These are phyloP conservation scores for Zele albiditarsus DNA, from an alignment of 2,888 invertebrate species.

Conservation along the genomic window DNA sequence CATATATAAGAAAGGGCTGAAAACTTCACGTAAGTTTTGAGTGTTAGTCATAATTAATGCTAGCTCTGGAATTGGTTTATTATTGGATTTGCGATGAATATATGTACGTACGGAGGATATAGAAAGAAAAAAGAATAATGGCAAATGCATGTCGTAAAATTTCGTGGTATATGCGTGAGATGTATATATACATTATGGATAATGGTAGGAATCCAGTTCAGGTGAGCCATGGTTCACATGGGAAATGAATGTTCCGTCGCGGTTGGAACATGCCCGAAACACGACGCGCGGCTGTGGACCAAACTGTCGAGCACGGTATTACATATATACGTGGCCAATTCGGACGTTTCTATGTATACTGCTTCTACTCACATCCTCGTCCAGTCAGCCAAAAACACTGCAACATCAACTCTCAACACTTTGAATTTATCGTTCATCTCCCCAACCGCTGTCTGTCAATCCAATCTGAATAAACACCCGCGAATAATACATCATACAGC, in stretches of 20 bases:
- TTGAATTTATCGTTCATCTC: not conserved
- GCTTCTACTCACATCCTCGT: not conserved
- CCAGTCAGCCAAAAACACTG: not conserved
- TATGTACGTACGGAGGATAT: conserved; percentile 42
- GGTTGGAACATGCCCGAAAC: conserved; percentile 62
- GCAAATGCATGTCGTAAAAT: conserved; percentile 31
- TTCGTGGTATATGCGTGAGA: conserved; percentile 36
- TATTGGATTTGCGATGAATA: too few species aligned
- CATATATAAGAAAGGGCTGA: too few species aligned
- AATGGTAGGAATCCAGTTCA: conserved; percentile 47
- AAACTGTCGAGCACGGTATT: conserved; percentile 27
- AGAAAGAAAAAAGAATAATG: conserved; percentile 34
- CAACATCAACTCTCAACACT: not conserved
- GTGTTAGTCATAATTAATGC: too few species aligned
- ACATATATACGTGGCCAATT: conserved; percentile 7
- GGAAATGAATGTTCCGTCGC: conserved; percentile 72
- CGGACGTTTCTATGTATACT: conserved; percentile 12
- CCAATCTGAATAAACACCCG: not conserved
- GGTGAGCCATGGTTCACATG: conserved; percentile 72
- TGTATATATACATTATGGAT: conserved; percentile 15
- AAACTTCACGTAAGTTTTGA: too few species aligned
- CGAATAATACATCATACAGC: not conserved
- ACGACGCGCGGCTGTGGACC: conserved; percentile 28
- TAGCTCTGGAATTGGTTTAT: not conserved
- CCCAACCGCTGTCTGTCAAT: not conserved